These are phyloP conservation scores for Colletes collaris DNA, from an alignment of 2,888 invertebrate species.

Conservation along the genomic window DNA sequence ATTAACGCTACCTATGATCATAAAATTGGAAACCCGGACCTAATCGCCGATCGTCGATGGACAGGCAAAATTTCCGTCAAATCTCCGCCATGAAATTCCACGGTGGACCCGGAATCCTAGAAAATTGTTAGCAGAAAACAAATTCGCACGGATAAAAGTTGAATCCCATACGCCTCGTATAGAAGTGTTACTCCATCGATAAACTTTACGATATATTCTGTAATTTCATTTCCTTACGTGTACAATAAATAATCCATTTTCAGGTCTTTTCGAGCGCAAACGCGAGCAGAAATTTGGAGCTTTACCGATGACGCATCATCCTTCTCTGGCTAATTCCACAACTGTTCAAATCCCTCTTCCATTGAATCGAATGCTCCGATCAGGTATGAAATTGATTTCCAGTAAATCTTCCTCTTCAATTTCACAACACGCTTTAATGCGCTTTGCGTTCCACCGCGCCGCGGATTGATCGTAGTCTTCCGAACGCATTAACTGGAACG, in stretches of 20 bases:
- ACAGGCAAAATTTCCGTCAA: no score
- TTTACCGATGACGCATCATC: background rate
- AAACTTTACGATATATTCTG: no score
- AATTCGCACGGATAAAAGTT: no score
- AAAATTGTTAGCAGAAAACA: no score
- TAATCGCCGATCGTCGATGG: conserved; percentile 7
- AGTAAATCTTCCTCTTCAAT: conserved; percentile 41
- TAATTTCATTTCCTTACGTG: no score
- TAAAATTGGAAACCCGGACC: conserved; percentile 37
- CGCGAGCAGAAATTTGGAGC: background rate
- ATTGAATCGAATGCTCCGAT: conserved; percentile 27
- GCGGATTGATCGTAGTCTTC: conserved; percentile 19
- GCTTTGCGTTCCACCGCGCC: conserved; percentile 25
- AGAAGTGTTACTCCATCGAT: no score
- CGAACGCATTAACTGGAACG: conserved; percentile 42
- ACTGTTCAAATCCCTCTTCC: conserved; percentile 4
- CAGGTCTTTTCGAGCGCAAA: no score
- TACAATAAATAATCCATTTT: no score
- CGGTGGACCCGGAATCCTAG: no score
- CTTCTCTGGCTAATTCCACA: conserved; percentile 2
- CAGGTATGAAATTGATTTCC: conserved; percentile 38
- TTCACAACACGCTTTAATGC: conserved; percentile 34
- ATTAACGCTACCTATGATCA: conserved; percentile 40
- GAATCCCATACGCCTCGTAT: no score
- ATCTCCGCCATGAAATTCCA: no score